These are phyloP conservation scores for Perognathus longimembris DNA, from an alignment of 2,113 vertebrate species.

Conservation along the genomic window DNA sequence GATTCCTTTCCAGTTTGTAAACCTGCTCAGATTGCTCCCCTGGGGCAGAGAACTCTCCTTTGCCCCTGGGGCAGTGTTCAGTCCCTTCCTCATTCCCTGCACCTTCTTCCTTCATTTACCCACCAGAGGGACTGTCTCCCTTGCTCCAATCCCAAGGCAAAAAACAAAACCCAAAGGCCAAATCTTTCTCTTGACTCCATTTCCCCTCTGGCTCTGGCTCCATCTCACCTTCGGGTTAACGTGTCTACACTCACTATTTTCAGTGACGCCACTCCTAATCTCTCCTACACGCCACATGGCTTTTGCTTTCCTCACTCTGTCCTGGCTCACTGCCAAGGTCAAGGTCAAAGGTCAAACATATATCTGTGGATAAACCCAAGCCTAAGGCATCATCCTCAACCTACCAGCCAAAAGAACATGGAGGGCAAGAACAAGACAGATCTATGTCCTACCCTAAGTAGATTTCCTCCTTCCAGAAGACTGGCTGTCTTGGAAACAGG, in stretches of 20 bases:
- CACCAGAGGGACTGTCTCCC: neutral
- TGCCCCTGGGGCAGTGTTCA: neutral
- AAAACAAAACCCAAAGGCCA: neutral
- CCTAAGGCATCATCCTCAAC: too few relatives aligned
- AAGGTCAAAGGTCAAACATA: neutral
- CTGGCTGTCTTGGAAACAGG: fast-evolving
- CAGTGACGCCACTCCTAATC: neutral
- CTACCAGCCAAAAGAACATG: too few relatives aligned
- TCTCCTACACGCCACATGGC: neutral
- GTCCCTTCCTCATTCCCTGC: neutral
- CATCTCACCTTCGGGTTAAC: neutral
- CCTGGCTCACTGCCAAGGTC: neutral
- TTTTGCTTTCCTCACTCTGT: neutral
- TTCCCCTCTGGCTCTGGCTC: neutral
- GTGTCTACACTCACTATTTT: neutral
- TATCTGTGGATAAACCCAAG: neutral
- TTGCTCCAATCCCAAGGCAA: slow-evolving; percentile 5
- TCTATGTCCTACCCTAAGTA: too few relatives aligned
- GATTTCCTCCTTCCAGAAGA: neutral
- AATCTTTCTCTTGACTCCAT: neutral
- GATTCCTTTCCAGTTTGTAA: neutral
- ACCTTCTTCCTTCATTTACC: neutral
- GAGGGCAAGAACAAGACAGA: neutral
- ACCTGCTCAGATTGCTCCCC: neutral
- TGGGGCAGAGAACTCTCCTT: neutral